phyloP scores from a whole-genome alignment of 2,888 invertebrate species.

The Caenorhabditis becei region DNA sequence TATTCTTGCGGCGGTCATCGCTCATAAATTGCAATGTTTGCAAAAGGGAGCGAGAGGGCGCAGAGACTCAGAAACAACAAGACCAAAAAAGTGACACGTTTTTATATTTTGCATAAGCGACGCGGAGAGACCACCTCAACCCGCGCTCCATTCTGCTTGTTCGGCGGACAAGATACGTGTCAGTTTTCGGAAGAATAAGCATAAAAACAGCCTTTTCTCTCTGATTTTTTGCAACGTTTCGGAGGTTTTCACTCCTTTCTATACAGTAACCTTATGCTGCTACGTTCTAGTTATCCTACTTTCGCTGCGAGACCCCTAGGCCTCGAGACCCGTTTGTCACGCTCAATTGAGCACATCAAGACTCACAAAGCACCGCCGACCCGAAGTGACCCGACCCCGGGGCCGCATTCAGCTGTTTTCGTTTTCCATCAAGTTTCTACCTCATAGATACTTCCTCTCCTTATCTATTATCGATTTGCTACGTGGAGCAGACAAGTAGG shows the following conservation, averaged over 20 bases:
- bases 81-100: conserved; percentile 41
- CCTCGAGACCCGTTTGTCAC: conserved; percentile 21
- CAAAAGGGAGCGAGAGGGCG: conserved; percentile 18
- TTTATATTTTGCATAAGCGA: conserved; percentile 27
- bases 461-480: neutral
- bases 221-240: too few relatives aligned
- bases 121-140: neutral
- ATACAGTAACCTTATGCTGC: neutral
- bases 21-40: conserved; percentile 42
- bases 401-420: neutral
- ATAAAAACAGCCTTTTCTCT: neutral
- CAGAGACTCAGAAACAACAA: conserved; percentile 2
- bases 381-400: neutral
- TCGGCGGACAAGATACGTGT: neutral
- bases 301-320: neutral
- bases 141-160: neutral
- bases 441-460: neutral
- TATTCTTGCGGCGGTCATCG: neutral
- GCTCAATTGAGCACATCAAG: conserved; percentile 47
- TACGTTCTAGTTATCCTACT: too few relatives aligned
- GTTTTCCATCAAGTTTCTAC: neutral
- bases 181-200: neutral
- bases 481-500: conserved; percentile 2
- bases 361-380: neutral
- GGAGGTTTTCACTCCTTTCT: neutral